Evolutionary conservation across 2,888 invertebrate genomes (phyloP).

Genomic region (Caenorhabditis macrosperma): DNA sequence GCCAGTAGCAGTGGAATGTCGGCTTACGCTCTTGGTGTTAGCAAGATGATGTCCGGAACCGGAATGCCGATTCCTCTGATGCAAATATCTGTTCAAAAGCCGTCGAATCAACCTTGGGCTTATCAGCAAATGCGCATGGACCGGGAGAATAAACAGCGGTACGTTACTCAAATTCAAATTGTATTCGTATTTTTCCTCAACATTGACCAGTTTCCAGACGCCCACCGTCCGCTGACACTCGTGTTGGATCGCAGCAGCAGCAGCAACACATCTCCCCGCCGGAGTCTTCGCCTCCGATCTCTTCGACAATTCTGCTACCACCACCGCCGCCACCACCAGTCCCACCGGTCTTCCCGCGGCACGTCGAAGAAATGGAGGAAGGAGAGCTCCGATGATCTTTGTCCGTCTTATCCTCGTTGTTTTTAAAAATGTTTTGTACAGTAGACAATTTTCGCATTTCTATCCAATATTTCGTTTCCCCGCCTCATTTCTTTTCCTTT

Average conservation of each 20-base stretch:
- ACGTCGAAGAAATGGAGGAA: conserved; percentile 37
- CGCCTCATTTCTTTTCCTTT: not conserved
- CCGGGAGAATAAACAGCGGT: conserved; percentile 20
- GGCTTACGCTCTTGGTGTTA: conserved; percentile 13
- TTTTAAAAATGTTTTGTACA: conserved; percentile 31
- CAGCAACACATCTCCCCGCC: conserved; percentile 39
- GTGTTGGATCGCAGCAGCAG: not conserved
- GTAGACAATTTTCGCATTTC: conserved; percentile 18
- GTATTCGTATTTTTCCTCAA: not conserved
- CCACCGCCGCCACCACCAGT: conserved; percentile 19
- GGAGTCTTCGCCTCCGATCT: conserved; percentile 22
- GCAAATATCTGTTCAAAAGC: not conserved
- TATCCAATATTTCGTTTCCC: conserved; percentile 34
- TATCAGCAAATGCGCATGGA: conserved; percentile 48
- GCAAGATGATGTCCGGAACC: not conserved
- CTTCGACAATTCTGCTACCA: not conserved
- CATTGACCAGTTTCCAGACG: conserved; percentile 3
- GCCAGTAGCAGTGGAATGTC: conserved; percentile 2
- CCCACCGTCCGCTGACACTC: not conserved
- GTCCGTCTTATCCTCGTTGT: not conserved
- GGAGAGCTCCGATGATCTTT: conserved; percentile 32
- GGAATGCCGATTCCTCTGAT: not conserved
- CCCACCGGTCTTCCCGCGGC: conserved; percentile 9
- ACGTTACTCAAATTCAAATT: not conserved
- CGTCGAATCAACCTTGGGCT: conserved; percentile 11